Conservation (phyloP, 2,113 vertebrate genomes). For the Melanocharis versteri region DNA sequence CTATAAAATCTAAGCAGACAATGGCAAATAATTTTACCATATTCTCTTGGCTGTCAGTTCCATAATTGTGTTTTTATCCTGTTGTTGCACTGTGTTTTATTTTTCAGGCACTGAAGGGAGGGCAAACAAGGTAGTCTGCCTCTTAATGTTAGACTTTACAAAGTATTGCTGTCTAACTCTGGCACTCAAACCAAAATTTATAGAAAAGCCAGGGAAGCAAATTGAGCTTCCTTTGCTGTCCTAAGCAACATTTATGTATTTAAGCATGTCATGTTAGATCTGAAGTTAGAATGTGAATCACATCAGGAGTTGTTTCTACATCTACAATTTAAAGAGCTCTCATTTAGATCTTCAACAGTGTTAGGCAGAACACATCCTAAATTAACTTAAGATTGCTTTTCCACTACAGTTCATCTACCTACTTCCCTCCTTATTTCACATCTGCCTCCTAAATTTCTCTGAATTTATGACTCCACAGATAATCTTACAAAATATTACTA, state of each 20-base stretch:
- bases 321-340: background rate
- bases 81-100: background rate
- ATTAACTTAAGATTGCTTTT: background rate
- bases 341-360: background rate
- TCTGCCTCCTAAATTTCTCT: background rate
- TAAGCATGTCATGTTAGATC: background rate
- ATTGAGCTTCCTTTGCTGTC: background rate
- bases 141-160: background rate
- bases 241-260: background rate
- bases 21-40: background rate
- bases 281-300: constrained; percentile 18
- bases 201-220: background rate
- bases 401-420: background rate
- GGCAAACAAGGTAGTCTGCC: background rate
- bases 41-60: background rate
- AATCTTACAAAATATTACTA: background rate
- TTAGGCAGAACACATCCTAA: background rate
- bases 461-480: background rate
- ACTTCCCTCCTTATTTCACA: background rate
- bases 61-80: background rate
- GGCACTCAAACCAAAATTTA: background rate
- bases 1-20: background rate
- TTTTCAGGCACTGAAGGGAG: background rate
- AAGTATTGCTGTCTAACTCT: background rate
- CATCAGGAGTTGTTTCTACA: background rate